These are phyloP conservation scores for Phalanger gymnotis DNA, from an alignment of 2,797 vertebrate genomes.

Conservation along the genomic window DNA sequence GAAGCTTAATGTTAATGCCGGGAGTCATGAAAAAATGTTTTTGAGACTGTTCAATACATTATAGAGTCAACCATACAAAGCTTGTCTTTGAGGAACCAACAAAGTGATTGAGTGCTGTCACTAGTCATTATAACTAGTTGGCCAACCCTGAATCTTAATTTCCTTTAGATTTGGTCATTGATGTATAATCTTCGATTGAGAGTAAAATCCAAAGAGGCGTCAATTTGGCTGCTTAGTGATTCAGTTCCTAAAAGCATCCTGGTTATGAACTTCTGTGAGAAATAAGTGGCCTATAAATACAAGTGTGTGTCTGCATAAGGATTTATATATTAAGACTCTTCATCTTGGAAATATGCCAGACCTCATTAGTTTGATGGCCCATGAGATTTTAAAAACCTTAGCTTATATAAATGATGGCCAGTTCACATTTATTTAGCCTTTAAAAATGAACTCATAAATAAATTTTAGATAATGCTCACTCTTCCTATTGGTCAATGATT, in stretches of 20 bases:
- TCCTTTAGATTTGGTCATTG: slow-evolving; percentile 32
- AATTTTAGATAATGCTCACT: neutral
- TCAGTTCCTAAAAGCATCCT: slow-evolving; percentile 29
- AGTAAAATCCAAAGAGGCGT: neutral
- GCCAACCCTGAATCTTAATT: slow-evolving; percentile 38
- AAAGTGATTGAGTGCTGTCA: neutral
- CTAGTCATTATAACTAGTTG: neutral
- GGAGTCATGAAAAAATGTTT: slow-evolving; percentile 12
- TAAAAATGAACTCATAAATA: slow-evolving; percentile 23
- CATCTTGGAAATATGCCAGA: slow-evolving; percentile 49
- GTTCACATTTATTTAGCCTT: neutral
- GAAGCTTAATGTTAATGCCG: neutral
- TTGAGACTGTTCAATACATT: neutral
- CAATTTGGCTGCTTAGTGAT: slow-evolving; percentile 27
- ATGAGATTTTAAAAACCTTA: slow-evolving; percentile 62
- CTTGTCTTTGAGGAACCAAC: neutral
- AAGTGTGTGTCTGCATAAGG: slow-evolving; percentile 9
- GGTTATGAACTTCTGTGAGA: neutral
- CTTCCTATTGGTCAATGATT: neutral
- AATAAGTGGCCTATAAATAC: slow-evolving; percentile 25
- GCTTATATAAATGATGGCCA: neutral
- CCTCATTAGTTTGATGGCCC: slow-evolving; percentile 66
- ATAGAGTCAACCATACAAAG: slow-evolving; percentile 12
- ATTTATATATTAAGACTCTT: slow-evolving; percentile 21
- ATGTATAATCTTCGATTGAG: slow-evolving; percentile 52